Evolutionary conservation across 2,888 invertebrate species (phyloP), one percentile per base, ranked within the genome.

Genomic region (Drosophila borborema): DNA sequence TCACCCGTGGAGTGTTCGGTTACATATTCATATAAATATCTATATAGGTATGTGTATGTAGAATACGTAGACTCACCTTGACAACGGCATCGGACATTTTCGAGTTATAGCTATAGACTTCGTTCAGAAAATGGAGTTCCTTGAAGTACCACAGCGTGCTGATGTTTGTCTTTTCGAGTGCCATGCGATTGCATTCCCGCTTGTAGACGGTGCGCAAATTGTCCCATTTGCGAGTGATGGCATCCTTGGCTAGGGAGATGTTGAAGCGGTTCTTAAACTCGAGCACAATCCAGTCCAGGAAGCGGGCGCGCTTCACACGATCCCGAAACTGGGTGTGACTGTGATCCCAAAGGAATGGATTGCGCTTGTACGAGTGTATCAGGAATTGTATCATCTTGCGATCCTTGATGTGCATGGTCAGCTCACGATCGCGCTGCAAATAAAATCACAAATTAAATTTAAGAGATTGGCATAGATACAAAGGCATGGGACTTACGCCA

Each of bases 181-280:
- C 82, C 91, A 91, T 91, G 7, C 91, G 91, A 84, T 91, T 91
- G 62, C 91, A 91, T 72, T 92, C 91, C n/a, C 91, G 89, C 62
- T 91, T 91, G 72, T 91, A 91, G 3, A 91, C 91, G 9, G 91
- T 91, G 9, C 91, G 88, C 55, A 91, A 81, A 77, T 91, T 91
- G 54, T 91, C 91, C 91, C 91, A 91, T 67, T 91, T 91, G 0
- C 91, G 86, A 12, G 92, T 92, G 43, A 92, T 88, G 31, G 91
- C 91, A 72, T 92, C 91, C 65, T 89, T 91, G 43, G 91, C 89
- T 23, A 91, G 41, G 16, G 91, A 80, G 49, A 91, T 81, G 61
- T 91, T 91, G 28, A 92, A 91, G 8, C 91, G 91, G 54, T 89
- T 83, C 51, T 91, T 91, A 12, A 91, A 91, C 71, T 91, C 91